These are phyloP conservation scores for Setophaga petechia DNA, from an alignment of 2,113 vertebrate genomes.

Conservation along the genomic window DNA sequence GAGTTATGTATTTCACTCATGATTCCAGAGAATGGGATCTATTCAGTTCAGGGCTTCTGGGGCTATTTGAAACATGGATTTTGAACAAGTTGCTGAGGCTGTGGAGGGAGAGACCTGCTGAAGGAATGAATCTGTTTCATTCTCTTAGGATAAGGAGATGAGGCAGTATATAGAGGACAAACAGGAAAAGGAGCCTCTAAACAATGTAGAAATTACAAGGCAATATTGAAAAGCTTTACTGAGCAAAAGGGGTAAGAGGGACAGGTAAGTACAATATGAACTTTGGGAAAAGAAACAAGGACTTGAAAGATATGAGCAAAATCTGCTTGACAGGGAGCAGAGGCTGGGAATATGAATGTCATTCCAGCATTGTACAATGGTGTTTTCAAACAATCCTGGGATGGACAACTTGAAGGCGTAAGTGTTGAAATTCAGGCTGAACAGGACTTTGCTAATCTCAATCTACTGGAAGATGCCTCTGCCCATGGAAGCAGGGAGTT, in stretches of 20 bases:
- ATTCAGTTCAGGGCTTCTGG: not conserved
- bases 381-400: not conserved
- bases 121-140: not conserved
- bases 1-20: not conserved
- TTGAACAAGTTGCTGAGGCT: not conserved
- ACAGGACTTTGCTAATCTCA: rapidly evolving
- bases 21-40: not conserved
- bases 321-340: not conserved
- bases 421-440: not conserved
- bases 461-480: not conserved
- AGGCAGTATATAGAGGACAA: not conserved
- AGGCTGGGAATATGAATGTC: not conserved
- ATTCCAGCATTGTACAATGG: not conserved
- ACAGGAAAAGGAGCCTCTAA: not conserved
- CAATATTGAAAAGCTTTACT: not conserved
- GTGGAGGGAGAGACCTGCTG: not conserved
- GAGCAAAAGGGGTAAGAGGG: not conserved
- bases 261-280: not conserved
- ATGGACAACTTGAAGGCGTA: not conserved
- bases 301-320: not conserved
- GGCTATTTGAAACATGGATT: not conserved
- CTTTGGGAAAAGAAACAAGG: not conserved
- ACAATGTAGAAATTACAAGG: not conserved
- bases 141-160: not conserved
- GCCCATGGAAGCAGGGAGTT: rapidly evolving